These are phyloP conservation scores for Trichonephila inaurata DNA, from an alignment of 1,140 invertebrate species.

Conservation along the genomic window DNA sequence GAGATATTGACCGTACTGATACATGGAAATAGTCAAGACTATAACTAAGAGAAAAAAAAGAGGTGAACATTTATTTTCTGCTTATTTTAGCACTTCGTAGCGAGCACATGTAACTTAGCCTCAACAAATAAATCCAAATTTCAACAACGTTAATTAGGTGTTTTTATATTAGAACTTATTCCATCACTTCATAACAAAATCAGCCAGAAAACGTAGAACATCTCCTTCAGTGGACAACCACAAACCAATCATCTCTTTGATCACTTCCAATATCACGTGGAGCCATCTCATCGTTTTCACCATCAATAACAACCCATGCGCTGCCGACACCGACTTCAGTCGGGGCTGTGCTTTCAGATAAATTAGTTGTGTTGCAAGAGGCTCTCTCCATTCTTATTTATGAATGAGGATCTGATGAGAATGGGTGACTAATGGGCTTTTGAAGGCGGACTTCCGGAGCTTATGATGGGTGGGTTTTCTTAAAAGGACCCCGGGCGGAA, in stretches of 20 bases:
- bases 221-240: not conserved
- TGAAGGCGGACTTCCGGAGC: slow-evolving; percentile 43
- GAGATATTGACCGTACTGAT: no score
- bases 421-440: slow-evolving; percentile 45
- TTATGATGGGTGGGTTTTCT: slow-evolving; percentile 29
- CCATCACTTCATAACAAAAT: no score
- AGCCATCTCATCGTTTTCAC: not conserved
- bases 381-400: slow-evolving; percentile 35
- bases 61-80: no score
- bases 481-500: slow-evolving; percentile 25
- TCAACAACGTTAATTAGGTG: no score
- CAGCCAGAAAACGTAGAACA: no score
- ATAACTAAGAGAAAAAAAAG: no score
- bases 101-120: no score
- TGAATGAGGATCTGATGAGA: slow-evolving; percentile 44
- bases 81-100: no score
- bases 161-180: no score
- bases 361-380: slow-evolving; percentile 22
- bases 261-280: not conserved
- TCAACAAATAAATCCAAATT: no score
- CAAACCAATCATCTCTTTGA: not conserved
- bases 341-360: not conserved
- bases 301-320: slow-evolving; percentile 29
- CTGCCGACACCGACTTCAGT: not conserved
- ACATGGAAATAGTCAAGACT: no score